phyloP scores from a whole-genome alignment of 2,797 vertebrate species.

The Ctenopoma multispine region DNA sequence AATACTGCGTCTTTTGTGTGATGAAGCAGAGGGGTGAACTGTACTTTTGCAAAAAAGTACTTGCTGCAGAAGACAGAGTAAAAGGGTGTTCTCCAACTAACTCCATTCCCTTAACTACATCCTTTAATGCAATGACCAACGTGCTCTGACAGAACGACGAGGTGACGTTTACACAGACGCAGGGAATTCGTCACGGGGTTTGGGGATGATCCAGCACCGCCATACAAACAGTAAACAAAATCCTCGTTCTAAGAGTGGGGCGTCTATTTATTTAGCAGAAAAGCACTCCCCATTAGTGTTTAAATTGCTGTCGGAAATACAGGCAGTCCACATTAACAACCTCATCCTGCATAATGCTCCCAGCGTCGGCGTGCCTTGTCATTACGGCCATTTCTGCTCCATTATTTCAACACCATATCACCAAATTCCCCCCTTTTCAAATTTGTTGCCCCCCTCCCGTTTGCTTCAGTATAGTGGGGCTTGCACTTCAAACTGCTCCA shows the following conservation, averaged over 20 bases:
- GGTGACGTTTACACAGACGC: slow-evolving; percentile 32
- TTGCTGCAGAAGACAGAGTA: not conserved
- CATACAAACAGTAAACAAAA: slow-evolving; percentile 70
- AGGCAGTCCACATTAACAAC: slow-evolving; percentile 71
- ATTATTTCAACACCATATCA: slow-evolving; percentile 76
- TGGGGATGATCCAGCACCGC: slow-evolving; percentile 23
- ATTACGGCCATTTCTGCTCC: slow-evolving; percentile 74
- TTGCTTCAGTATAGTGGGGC: slow-evolving; percentile 55
- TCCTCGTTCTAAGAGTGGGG: slow-evolving; percentile 56
- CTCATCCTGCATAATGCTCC: slow-evolving; percentile 67
- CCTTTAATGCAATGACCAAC: not conserved
- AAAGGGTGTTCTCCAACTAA: not conserved
- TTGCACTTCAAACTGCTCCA: slow-evolving; percentile 74
- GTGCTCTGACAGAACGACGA: slow-evolving; percentile 1
- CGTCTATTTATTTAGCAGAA: slow-evolving; percentile 74
- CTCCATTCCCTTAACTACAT: not conserved
- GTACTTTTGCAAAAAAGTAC: not conserved
- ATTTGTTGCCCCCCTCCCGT: slow-evolving; percentile 2
- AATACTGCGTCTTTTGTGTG: slow-evolving; percentile 60
- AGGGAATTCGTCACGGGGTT: slow-evolving; percentile 24
- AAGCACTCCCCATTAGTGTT: slow-evolving; percentile 69
- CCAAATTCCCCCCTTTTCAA: slow-evolving; percentile 56
- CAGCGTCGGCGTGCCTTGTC: slow-evolving; percentile 60
- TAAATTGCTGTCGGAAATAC: slow-evolving; percentile 77
- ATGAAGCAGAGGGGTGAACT: not conserved